Evolutionary conservation across 2,113 vertebrate species (phyloP), one percentile per base, ranked within the genome.

Genomic region (Cairina moschata): DNA sequence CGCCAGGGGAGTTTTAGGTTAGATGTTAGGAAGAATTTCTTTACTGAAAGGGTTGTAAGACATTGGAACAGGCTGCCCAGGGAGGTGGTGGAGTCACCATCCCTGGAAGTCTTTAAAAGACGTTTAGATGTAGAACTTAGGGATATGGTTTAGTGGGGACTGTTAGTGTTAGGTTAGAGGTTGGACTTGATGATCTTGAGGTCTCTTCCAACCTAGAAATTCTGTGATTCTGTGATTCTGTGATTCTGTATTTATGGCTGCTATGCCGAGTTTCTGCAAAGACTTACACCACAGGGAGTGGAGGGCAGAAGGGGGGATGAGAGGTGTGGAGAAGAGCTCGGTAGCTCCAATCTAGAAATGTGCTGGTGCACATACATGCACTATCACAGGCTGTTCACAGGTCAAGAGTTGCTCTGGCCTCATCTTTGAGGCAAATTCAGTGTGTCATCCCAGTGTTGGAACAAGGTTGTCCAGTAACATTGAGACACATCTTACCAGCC

Each of bases 361-460:
- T n/a, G 71, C 52, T 5, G 5, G 82, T 46, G 63, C 0, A 3
- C 6, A 29, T 65, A 20, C 25, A 7, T 0, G 1, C 20, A 42
- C 60, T 42, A 21, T 68, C 36, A 11, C 28, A 40, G 72, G 65
- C 76, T 67, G 28, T 44, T 88, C 60, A 38, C 29, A 60, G 80
- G 34, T 36, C 59, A 48, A 22, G 55, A 58, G 32, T 34, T 38
- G 13, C 67, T 79, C 67, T 72, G n/a, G 50, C 10, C 23, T 80
- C 29, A 23, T 52, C 48, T 76, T 59, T 1, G 4, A 90, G 59
- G 38, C 40, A 52, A 77, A 50, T 12, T 22, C 55, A 1, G 42
- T 59, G 40, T 17, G 5, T 68, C 8, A 0, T 56, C 44, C 40
- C 17, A 8, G 7, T 22, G 6, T 17, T 90, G 50, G 50, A 75